Evolutionary conservation across 2,113 vertebrate species (phyloP).

Genomic region (Phylloscopus trochiloides): DNA sequence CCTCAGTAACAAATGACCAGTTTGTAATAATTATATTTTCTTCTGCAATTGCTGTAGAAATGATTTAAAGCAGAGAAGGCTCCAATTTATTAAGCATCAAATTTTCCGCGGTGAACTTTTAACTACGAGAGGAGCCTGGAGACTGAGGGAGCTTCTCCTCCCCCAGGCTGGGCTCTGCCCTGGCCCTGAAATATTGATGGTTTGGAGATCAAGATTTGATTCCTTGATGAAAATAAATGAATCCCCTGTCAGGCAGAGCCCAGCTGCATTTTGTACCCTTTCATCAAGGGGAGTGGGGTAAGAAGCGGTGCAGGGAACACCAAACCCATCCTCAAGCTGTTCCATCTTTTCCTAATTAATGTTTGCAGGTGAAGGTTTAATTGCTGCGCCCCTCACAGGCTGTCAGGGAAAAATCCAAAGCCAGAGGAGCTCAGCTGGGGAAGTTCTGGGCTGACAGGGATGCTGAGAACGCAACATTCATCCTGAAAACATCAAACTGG

Average conservation of each 20-base stretch:
- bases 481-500: background rate
- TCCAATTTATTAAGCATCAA: slow-evolving; percentile 79
- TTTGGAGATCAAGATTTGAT: slow-evolving; percentile 35
- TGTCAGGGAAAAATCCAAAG: background rate
- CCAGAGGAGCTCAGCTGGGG: background rate
- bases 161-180: slow-evolving; percentile 22
- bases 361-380: background rate
- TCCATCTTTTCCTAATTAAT: background rate
- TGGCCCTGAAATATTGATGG: slow-evolving; percentile 57
- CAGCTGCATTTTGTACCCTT: background rate
- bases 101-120: slow-evolving; percentile 72
- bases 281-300: background rate
- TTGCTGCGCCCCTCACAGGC: background rate
- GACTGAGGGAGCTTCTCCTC: slow-evolving; percentile 26
- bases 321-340: background rate
- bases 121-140: slow-evolving; percentile 23
- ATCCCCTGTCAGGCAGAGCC: background rate
- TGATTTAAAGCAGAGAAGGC: slow-evolving; percentile 72
- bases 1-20: slow-evolving; percentile 75
- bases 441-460: background rate
- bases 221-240: slow-evolving; percentile 59
- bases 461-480: background rate
- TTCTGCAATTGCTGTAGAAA: slow-evolving; percentile 57
- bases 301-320: background rate
- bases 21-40: slow-evolving; percentile 82